Evolutionary conservation across 2,797 vertebrate species (phyloP), one percentile per base, ranked within the genome.

Genomic region (Furcifer pardalis): DNA sequence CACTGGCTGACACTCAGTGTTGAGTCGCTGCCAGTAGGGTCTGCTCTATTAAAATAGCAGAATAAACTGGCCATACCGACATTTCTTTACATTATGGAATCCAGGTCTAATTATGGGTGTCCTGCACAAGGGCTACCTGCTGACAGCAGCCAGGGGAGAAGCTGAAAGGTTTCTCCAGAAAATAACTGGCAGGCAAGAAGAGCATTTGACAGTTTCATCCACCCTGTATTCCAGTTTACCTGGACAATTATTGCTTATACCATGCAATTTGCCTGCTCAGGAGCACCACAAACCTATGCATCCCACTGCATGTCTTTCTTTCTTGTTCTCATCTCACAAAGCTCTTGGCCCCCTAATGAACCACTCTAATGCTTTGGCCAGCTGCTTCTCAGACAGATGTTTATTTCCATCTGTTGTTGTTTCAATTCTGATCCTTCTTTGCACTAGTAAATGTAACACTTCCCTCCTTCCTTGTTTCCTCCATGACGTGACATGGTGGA

Each of bases 271-370:
- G 40, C 63, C 25, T 69, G 69, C 1, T 21, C 1, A 80, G 46
- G 37, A 79, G 86, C 75, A 1, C 6, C 7, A 86, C 81, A 46
- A 37, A 44, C 2, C 5, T 78, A 86, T 88, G 46, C 81, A 77
- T 37, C 3, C 59, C 7, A 77, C 44, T 77, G 71, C 27, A 1
- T 35, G 81, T 7, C 72, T 76, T 87, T 77, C 81, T 7, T 40
- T 9, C 75, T 65, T 1, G 13, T 27, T 42, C n/a, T 72, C 17
- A 44, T 66, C 40, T 23, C 46, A 75, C 66, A 4, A 19, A n/a
- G 4, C 77, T 2, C 49, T 60, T 56, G n/a, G 17, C 79, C 40
- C 66, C 15, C 4, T 1, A 2, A 35, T 44, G 25, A 21, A 27
- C 32, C 81, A 82, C 2, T 44, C 40, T 62, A n/a, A 72, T 2